phyloP scores from a whole-genome alignment of 2,797 vertebrate genomes.

The Sarcophilus harrisii region DNA sequence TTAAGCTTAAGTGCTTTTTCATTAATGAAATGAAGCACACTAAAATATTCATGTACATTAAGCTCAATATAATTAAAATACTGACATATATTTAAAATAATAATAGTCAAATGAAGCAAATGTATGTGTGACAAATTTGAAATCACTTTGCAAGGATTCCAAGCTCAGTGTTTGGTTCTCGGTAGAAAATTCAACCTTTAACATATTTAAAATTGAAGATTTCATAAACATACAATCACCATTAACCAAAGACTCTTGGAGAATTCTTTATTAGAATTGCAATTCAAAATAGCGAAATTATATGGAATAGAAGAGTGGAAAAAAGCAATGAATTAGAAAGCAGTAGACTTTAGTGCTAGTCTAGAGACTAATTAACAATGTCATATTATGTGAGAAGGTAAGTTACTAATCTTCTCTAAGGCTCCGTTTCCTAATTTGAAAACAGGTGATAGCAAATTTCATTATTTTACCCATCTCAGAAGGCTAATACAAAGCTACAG shows the following conservation, averaged over 20 bases:
- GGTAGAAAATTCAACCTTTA: neutral
- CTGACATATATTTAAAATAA: constrained; percentile 63
- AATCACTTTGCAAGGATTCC: neutral
- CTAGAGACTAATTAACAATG: neutral
- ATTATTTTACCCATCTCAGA: neutral
- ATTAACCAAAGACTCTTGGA: neutral
- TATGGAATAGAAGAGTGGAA: neutral
- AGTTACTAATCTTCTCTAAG: neutral
- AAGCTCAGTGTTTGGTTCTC: neutral
- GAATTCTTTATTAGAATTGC: neutral
- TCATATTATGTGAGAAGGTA: neutral
- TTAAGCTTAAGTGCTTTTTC: constrained; percentile 68
- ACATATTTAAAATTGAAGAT: neutral
- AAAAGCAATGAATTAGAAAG: neutral
- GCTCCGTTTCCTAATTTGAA: neutral
- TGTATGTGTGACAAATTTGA: neutral
- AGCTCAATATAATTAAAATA: constrained; percentile 65
- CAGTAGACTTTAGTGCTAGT: neutral
- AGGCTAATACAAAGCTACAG: neutral
- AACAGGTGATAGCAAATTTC: neutral
- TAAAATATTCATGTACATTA: constrained; percentile 66
- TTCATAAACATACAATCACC: neutral
- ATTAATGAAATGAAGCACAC: constrained; percentile 67
- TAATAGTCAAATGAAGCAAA: constrained; percentile 36
- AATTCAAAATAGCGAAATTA: neutral